Evolutionary conservation across 2,888 invertebrate genomes (phyloP), one percentile per base, ranked within the genome.

Genomic region (Thecophora atra): DNA sequence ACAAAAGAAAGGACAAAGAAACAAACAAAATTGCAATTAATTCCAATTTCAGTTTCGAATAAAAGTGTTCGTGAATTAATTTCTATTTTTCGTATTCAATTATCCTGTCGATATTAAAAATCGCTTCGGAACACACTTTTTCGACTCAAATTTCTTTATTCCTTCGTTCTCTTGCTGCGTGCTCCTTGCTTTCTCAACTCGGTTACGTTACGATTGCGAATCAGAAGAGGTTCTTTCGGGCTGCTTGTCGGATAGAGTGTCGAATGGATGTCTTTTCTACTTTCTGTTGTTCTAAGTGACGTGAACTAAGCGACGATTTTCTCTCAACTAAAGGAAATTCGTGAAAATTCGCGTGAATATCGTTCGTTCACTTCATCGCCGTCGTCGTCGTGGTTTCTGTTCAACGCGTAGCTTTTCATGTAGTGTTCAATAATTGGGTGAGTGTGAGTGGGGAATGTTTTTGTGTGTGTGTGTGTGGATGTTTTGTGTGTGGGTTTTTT

Each of bases 221-320:
- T 37, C 37, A 58, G 28, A 66, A 28, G 52, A 30, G 24, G 26
- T 52, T 63, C n/a, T 63, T 63, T 37, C 17, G 28, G 21, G 37
- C 30, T 37, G 37, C 6, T 21, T 21, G 17, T 66, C 28, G n/a
- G 52, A 51, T 21, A 51, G 13, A 60, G 21, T 42, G 71, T 73
- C 37, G 37, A 37, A 37, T 37, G 37, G 37, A 37, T 37, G 6
- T 37, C 37, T 74, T 77, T 74, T 68, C 72, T 75, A 76, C 74
- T 74, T 58, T 62, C 62, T 17, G 19, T 11, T 58, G 44, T 71
- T 71, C 73, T 69, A 58, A 47, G 81, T 83, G 84, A 86, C 84
- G 85, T 86, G 84, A 82, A 85, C 85, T 82, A 84, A 86, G 85
- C 86, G 86, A 86, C 85, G 86, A 83, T 84, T 83, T 86, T 86